Evolutionary conservation across 2,113 vertebrate genomes (phyloP).

Genomic region (Cottus gobio): DNA sequence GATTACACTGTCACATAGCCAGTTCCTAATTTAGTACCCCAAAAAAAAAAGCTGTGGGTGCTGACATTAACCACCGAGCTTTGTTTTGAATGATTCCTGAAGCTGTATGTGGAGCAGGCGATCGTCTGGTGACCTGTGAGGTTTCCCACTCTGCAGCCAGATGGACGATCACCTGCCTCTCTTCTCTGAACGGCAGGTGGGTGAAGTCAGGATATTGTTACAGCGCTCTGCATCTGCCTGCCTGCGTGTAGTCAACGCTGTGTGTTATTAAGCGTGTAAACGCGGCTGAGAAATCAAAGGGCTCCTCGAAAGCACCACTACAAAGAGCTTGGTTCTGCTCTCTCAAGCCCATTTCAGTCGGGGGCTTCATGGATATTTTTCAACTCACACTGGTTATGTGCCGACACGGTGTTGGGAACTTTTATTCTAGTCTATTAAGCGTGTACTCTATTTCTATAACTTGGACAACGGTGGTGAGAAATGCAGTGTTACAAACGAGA

Average conservation of each 20-base stretch:
- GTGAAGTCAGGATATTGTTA: slow-evolving; percentile 61
- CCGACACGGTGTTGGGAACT: not conserved
- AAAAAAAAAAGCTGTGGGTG: not conserved
- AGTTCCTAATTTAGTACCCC: not conserved
- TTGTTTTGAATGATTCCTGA: not conserved
- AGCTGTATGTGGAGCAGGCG: not conserved
- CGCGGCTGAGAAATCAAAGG: slow-evolving; percentile 80
- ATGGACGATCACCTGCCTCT: slow-evolving; percentile 57
- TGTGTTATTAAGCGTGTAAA: slow-evolving; percentile 66
- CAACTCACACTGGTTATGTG: not conserved
- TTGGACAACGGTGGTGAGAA: not conserved
- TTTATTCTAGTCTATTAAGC: not conserved
- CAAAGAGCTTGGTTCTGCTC: slow-evolving; percentile 10
- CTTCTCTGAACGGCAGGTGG: slow-evolving; percentile 60
- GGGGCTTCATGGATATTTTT: not conserved
- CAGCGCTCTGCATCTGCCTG: slow-evolving; percentile 47
- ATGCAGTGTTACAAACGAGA: too few relatives aligned
- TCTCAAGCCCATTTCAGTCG: slow-evolving; percentile 7
- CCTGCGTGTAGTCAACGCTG: slow-evolving; percentile 15
- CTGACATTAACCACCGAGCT: not conserved
- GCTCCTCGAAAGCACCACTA: slow-evolving; percentile 46
- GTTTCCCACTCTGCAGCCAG: slow-evolving; percentile 40
- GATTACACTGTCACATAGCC: not conserved
- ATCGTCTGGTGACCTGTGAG: slow-evolving; percentile 13
- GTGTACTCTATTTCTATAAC: not conserved